phyloP scores from a whole-genome alignment of 2,797 vertebrate species.

The Melanotaenia parkinsoni region DNA sequence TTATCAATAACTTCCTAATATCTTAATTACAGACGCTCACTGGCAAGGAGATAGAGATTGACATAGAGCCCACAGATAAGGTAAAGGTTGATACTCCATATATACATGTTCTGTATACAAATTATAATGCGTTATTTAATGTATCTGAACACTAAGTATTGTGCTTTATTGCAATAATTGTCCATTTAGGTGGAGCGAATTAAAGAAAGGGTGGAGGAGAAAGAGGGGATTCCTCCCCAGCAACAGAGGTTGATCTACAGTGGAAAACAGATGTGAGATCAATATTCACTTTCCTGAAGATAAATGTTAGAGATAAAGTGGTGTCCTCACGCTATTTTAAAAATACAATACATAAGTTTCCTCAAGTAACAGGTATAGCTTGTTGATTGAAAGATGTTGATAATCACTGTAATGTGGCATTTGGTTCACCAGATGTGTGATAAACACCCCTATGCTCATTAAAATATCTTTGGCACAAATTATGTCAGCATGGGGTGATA shows the following conservation, averaged over 20 bases:
- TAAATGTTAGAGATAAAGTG: not conserved
- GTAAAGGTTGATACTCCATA: conserved; percentile 58
- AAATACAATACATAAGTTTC: not conserved
- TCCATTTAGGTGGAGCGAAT: conserved; percentile 90
- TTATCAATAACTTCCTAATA: not conserved
- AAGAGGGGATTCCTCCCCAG: conserved; percentile 94
- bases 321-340: not conserved
- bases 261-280: conserved; percentile 92
- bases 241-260: conserved; percentile 96
- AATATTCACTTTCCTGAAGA: not conserved
- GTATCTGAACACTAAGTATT: not conserved
- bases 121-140: not conserved
- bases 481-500: not conserved
- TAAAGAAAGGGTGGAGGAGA: conserved; percentile 95
- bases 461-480: too few species aligned
- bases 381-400: not conserved
- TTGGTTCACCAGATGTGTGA: too few species aligned
- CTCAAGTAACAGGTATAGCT: not conserved
- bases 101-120: not conserved
- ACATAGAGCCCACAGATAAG: conserved; percentile 96
- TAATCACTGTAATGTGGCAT: not conserved
- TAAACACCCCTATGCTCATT: not conserved
- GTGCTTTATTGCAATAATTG: not conserved
- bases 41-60: conserved; percentile 95
- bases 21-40: conserved; percentile 87